These are phyloP conservation scores for Hirudinaria manillensis DNA, from an alignment of 2,888 invertebrate genomes.

Conservation along the genomic window DNA sequence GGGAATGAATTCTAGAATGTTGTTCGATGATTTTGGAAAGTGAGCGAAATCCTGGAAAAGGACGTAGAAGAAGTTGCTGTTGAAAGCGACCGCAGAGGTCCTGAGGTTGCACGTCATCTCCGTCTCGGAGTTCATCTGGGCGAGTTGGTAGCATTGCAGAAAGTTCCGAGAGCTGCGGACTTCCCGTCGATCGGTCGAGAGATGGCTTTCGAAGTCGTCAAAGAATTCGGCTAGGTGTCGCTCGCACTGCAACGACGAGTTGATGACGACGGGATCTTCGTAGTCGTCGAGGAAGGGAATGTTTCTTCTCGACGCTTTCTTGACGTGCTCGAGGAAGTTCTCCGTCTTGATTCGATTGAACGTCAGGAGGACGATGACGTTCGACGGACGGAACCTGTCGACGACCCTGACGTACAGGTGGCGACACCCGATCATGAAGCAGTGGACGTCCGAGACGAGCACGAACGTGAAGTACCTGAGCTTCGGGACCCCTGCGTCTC, in stretches of 20 bases:
- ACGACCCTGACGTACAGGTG: conserved; percentile 47
- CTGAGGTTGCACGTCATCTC: conserved; percentile 12
- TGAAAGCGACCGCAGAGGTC: conserved; percentile 42
- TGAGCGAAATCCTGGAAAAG: conserved; percentile 42
- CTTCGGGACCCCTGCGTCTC: conserved; percentile 44
- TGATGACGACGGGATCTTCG: conserved; percentile 38
- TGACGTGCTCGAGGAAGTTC: conserved; percentile 45
- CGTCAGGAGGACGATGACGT: conserved; percentile 47
- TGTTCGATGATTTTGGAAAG: conserved; percentile 15
- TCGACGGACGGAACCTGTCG: conserved; percentile 44
- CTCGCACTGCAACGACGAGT: background rate
- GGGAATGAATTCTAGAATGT: conserved; percentile 48
- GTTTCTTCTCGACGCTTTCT: conserved; percentile 36
- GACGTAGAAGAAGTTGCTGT: conserved; percentile 47
- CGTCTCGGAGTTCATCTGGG: conserved; percentile 39
- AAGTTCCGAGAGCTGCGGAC: conserved; percentile 32
- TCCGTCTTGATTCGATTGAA: conserved; percentile 44
- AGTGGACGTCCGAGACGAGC: conserved; percentile 48
- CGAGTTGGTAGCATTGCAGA: conserved; percentile 30
- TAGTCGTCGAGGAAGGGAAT: conserved; percentile 37
- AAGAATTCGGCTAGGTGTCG: background rate
- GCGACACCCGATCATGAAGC: conserved; percentile 47
- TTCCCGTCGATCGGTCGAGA: background rate
- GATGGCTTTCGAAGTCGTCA: background rate
- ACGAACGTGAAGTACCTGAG: conserved; percentile 47